Conservation (phyloP, 2,888 invertebrate species). For the Lycocerus yunnanus region DNA sequence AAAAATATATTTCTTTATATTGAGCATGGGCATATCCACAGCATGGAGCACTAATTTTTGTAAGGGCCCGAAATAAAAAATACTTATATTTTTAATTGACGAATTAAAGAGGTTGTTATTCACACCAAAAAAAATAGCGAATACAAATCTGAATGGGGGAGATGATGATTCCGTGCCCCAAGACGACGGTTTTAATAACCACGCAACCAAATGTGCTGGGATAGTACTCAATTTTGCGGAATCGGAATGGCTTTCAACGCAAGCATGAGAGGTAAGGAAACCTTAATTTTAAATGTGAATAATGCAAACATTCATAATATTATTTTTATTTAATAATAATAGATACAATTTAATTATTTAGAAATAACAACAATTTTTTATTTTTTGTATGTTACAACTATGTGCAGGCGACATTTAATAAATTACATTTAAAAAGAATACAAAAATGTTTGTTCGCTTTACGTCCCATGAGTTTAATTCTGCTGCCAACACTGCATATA, state of each 20-base stretch:
- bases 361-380: background rate
- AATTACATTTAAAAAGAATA: slow-evolving; percentile 9
- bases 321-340: too few species aligned
- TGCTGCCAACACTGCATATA: slow-evolving; percentile 22
- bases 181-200: slow-evolving; percentile 98
- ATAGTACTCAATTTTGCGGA: slow-evolving; percentile 97
- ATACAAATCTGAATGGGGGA: slow-evolving; percentile 96
- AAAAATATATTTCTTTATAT: too few species aligned
- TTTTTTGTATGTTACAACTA: too few species aligned
- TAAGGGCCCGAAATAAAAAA: too few species aligned
- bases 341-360: too few species aligned
- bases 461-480: slow-evolving; percentile 25
- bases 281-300: background rate
- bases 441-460: slow-evolving; percentile 24
- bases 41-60: too few species aligned
- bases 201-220: slow-evolving; percentile 98
- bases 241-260: slow-evolving; percentile 98
- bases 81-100: too few species aligned
- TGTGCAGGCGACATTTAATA: too few species aligned
- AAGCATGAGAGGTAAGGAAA: slow-evolving; percentile 84
- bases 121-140: too few species aligned
- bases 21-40: too few species aligned
- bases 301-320: background rate
- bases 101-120: too few species aligned
- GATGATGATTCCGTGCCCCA: slow-evolving; percentile 99